phyloP scores from a whole-genome alignment of 1,140 invertebrate genomes.

The Hormaphis cornu region DNA sequence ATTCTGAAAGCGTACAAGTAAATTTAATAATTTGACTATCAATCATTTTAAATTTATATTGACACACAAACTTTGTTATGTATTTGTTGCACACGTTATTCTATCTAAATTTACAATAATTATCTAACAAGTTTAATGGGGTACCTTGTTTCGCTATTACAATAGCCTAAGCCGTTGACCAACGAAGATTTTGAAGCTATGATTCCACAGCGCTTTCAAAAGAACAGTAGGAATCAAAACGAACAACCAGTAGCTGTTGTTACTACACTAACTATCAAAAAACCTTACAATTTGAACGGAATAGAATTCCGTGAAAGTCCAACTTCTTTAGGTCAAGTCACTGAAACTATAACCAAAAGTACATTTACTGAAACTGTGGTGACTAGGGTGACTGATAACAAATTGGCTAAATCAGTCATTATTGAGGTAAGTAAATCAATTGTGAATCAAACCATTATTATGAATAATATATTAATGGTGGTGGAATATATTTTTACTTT shows the following conservation, averaged over 20 bases:
- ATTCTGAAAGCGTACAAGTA: constrained; percentile 28
- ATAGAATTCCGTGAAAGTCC: constrained; percentile 71
- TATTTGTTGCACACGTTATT: neutral
- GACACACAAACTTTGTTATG: constrained; percentile 29
- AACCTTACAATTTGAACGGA: constrained; percentile 48
- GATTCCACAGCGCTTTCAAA: constrained; percentile 79
- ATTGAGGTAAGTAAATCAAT: constrained; percentile 61
- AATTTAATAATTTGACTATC: neutral
- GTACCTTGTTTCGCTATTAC: constrained; percentile 37
- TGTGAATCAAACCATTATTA: neutral
- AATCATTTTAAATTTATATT: neutral
- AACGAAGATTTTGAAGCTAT: constrained; percentile 88
- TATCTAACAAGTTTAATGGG: constrained; percentile 13
- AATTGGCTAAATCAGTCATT: constrained; percentile 67
- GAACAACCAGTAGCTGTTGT: constrained; percentile 40
- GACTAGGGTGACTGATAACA: constrained; percentile 84
- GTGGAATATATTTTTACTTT: neutral
- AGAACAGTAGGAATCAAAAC: constrained; percentile 9
- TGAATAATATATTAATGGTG: neutral
- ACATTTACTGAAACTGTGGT: constrained; percentile 89
- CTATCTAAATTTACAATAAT: neutral
- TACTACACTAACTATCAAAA: constrained; percentile 63
- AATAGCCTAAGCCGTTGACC: constrained; percentile 69
- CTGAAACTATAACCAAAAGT: constrained; percentile 86
- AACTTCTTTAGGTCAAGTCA: constrained; percentile 70